Percentiles rank a stretch among this genome's conserved stretches.
Evolutionary conservation across 2,888 invertebrate species (phyloP).

Genomic region (Callosobruchus maculatus): DNA sequence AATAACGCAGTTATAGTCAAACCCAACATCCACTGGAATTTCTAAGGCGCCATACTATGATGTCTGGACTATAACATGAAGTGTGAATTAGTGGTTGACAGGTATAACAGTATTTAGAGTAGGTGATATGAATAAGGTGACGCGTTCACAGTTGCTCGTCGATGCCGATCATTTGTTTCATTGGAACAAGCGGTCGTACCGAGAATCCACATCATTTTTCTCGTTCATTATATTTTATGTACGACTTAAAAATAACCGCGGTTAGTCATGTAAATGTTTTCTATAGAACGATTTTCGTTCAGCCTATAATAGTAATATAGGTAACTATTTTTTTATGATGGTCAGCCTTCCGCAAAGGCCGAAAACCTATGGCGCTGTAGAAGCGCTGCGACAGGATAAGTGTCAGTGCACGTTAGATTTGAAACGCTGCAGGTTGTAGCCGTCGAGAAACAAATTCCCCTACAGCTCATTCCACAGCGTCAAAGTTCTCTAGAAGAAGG

Average conservation of each 20-base stretch:
- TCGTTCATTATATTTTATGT: not conserved
- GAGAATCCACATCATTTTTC: not conserved
- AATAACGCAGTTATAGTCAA: no score
- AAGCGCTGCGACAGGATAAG: no score
- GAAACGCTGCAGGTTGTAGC: no score
- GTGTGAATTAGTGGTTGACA: not conserved
- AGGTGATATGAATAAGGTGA: not conserved
- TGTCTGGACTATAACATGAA: not conserved
- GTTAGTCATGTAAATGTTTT: not conserved
- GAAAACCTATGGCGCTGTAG: no score
- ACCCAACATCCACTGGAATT: no score
- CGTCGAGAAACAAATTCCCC: no score
- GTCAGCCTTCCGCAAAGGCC: no score
- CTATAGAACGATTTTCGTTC: not conserved
- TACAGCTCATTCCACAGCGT: no score
- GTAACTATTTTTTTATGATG: no score
- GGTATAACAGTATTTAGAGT: not conserved
- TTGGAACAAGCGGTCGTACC: not conserved
- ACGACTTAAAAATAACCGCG: not conserved
- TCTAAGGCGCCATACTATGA: not conserved
- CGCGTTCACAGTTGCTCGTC: not conserved
- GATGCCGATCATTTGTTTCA: not conserved
- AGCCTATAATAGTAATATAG: no score
- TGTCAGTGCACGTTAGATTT: no score
- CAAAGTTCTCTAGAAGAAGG: no score